Base-by-base conservation (phyloP, 2,113 vertebrate genomes). In the Oreochromis aureus region DNA sequence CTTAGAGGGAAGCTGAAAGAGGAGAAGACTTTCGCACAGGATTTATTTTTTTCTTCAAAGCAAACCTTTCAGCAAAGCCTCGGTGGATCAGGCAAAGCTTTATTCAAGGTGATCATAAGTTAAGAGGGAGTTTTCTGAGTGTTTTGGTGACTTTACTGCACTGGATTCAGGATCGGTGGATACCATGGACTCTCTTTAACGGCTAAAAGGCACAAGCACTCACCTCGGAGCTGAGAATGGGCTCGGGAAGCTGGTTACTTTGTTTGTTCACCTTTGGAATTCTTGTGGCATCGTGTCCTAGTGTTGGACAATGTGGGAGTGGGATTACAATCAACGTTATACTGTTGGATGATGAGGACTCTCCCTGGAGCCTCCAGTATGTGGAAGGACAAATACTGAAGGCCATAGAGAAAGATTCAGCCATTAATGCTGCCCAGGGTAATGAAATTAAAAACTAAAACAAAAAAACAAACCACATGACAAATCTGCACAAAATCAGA, bases 271-370 rank as follows among this genome's bases (percentile, higher is more conserved):
- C 59, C 6, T 32, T 94, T 51, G 83, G 81, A 54, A 51, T 92
- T 66, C 66, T 93, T 41, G 61, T 46, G 5, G 39, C 63, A 34
- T 48, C n/a, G 3, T 90, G 83, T 76, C 6, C 10, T 11, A 12
- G 24, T 6, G 5, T 46, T 41, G 19, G 15, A 6, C 41, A 48
- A 13, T 96, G 95, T 84, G 54, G 93, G 39, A 63, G 91, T 1
- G 73, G 93, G n/a, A 16, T 81, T 1, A 88, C 91, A 24, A 96
- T 99, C 89, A 98, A 97, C 3, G 97, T 99, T 88, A 96, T 99
- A 89, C 95, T 98, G 86, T 93, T 99, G 95, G 94, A 98, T 51
- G 97, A 98, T 80, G 88, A 92, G 0, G 94, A 95, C 16, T 97
- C 97, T 73, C 96, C 95, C 22, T 96, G 96, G 93, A 91, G 94